Conservation (phyloP, 1,140 invertebrate genomes). For the Conus betulinus region DNA sequence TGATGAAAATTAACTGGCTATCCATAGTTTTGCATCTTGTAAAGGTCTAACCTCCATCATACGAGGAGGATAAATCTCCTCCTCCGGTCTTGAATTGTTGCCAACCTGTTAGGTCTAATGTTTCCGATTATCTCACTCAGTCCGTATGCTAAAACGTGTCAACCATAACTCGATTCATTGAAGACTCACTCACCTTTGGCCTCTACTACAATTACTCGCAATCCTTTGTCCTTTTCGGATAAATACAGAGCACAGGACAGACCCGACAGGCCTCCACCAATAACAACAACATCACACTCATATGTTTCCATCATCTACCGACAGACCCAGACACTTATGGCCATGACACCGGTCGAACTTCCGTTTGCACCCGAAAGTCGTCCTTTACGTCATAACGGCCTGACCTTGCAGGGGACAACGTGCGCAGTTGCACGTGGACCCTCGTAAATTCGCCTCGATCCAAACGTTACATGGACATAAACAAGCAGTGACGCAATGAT, state of each 20-base stretch:
- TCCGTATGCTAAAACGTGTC: background rate
- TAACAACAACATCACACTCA: constrained; percentile 67
- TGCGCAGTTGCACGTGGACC: background rate
- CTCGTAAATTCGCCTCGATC: too few species aligned
- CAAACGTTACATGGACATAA: too few species aligned
- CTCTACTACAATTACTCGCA: constrained; percentile 70
- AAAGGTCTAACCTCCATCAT: too few species aligned
- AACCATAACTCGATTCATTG: background rate
- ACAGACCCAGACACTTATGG: background rate
- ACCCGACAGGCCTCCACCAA: constrained; percentile 73
- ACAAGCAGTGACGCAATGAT: too few species aligned
- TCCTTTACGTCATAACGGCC: constrained; percentile 3
- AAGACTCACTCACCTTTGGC: constrained; percentile 64
- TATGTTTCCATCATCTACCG: constrained; percentile 46
- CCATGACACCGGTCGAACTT: background rate
- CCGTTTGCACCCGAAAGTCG: background rate
- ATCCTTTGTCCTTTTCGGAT: constrained; percentile 57
- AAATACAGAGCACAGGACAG: constrained; percentile 70
- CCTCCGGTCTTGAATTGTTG: too few species aligned
- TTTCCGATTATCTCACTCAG: too few species aligned
- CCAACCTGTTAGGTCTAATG: too few species aligned
- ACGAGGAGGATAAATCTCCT: too few species aligned
- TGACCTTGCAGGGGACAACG: constrained; percentile 7
- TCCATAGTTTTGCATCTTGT: too few species aligned
- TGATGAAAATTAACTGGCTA: too few species aligned